Base-by-base conservation (phyloP, 2,888 invertebrate species). In the Heteromurus nitidus region DNA sequence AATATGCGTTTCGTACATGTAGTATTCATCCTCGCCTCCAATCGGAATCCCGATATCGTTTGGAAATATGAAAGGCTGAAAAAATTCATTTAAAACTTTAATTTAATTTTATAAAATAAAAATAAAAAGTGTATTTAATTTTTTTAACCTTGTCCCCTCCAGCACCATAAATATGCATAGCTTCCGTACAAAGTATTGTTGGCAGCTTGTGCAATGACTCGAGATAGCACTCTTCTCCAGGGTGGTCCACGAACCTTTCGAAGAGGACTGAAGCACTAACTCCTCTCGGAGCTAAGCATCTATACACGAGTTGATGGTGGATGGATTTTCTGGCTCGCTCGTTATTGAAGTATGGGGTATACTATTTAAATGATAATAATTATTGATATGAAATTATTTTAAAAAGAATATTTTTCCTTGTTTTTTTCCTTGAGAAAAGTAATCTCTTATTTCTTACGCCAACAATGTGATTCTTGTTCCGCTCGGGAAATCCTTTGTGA, bases 261-360 rank as follows among this genome's bases (percentile, higher is more conserved):
- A 89, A 88, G 67, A 89, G 88, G 30, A 7, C 50, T 42, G 60
- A 28, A n/a, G 67, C 26, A 31, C 85, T 69, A 22, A 80, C 44
- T 44, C 82, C 44, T 83, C 82, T 75, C 11, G 81, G 74, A 1
- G 67, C 50, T 24, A 73, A 58, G 88, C 96, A 97, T 88, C 95
- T 95, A 89, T 95, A 96, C 60, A 96, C 89, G 62, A 96, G 93
- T 92, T 96, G 94, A 88, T 96, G 96, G 89, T 96, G 96, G 0
- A 96, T 94, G 70, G 94, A 90, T 0, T 91, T 92, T 82, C 91
- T 16, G 1, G 58, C 5, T 2, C 5, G 1, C 16, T 30, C 31
- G n/a, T 70, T 42, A 0, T 1, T 11, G 20, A 69, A 69, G 20
- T 69, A 55, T 5, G 22, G 18, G n/a, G 24, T n/a, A 18, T 28